These are phyloP conservation scores for Stenurella melanura DNA, from an alignment of 2,888 invertebrate genomes.

Conservation along the genomic window DNA sequence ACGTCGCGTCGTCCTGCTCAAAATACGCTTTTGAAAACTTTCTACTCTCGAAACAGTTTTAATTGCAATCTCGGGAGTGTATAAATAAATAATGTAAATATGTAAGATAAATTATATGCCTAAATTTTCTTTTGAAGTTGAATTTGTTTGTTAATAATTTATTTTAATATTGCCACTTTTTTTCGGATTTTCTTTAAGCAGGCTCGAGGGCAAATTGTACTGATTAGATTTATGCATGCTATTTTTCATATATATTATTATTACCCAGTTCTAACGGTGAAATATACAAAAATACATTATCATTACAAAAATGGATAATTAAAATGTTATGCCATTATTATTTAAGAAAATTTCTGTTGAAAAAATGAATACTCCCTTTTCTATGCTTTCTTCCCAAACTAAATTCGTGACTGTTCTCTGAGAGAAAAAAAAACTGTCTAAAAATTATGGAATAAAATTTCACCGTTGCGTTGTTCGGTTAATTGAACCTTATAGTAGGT, in stretches of 20 bases:
- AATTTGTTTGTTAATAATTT: not conserved
- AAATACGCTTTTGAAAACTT: not conserved
- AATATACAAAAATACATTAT: no score
- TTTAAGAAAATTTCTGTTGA: no score
- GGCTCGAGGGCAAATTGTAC: not conserved
- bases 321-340: no score
- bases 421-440: no score
- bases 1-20: not conserved
- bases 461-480: no score
- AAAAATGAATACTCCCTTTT: no score
- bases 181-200: not conserved
- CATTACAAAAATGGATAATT: no score
- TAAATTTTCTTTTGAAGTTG: conserved; percentile 16
- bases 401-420: no score
- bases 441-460: no score
- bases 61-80: conserved; percentile 19
- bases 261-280: not conserved
- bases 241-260: not conserved
- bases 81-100: conserved; percentile 27
- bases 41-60: conserved; percentile 12
- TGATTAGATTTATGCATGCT: not conserved
- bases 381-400: no score
- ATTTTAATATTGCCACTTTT: conserved; percentile 7
- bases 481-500: no score
- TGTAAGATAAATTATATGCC: conserved; percentile 5